Base-by-base conservation (phyloP, 2,888 invertebrate genomes). In the Monochamus alternatus region DNA sequence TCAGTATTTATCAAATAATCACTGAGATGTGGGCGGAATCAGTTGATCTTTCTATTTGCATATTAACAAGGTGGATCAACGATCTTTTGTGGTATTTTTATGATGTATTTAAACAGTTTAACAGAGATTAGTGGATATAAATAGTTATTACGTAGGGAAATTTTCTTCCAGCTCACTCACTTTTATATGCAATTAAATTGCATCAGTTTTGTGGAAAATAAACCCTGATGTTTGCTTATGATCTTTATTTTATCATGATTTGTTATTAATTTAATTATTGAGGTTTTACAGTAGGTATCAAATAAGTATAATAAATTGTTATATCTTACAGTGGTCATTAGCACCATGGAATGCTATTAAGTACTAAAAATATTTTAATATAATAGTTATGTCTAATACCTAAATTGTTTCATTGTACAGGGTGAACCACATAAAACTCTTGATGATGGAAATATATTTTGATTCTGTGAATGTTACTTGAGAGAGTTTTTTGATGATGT, bases 71-170 rank as follows among this genome's bases (percentile, higher is more conserved):
- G 22, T 30, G 14, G 64, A 47, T 47, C 64, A 64, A 12, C 31
- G 47, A 64, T 64, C 64, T 64, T 22, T 5, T 64, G 30, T 9
- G 31, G 64, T 12, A 64, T 64, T 64, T 64, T 64, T 64, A 47
- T 64, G 22, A 44, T n/a, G 8, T 9, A 44, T 12, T 30, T 60
- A 30, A 64, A 64, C 55, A 55, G 10, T 47, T 12, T 47, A 12
- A 47, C 10, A 55, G 55, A 55, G 55, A 55, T 55, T 55, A n/a
- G n/a, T 22, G 55, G 55, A 14, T 55, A 55, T 55, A 55, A 55
- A 55, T 55, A 55, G 55, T 55, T 55, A 55, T 55, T 55, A 55
- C 55, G 14, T 14, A 55, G 14, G 22, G 1, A 55, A 47, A 47
- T 47, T 47, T 47, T 47, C 38, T 38, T 7, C 7, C 5, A 7